Conservation (phyloP, 1,140 invertebrate genomes). For the Drosophila willistoni region DNA sequence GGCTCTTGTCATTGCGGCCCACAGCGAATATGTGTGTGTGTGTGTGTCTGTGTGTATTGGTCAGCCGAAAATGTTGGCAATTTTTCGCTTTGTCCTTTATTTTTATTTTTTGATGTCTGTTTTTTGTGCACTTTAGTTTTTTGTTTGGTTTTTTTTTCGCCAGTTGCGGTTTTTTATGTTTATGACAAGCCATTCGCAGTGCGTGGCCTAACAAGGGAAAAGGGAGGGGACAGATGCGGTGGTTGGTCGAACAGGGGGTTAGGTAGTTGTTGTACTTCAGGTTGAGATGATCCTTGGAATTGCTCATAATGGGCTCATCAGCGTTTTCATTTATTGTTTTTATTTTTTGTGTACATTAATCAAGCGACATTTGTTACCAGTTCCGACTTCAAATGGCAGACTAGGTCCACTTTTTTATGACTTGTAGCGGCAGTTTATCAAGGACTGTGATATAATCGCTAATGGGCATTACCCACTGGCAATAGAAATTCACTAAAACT, state of each 20-base stretch:
- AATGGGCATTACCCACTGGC: neutral
- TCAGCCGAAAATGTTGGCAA: conserved; percentile 66
- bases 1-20: conserved; percentile 49
- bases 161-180: conserved; percentile 62
- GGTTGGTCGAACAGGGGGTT: conserved; percentile 24
- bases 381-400: neutral
- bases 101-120: conserved; percentile 48
- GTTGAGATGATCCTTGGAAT: conserved; percentile 44
- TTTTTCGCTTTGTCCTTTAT: conserved; percentile 57
- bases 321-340: conserved; percentile 61
- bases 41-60: conserved; percentile 40
- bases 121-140: conserved; percentile 66
- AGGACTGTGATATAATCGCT: neutral
- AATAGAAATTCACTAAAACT: conserved; percentile 1
- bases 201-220: conserved; percentile 19
- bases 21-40: neutral
- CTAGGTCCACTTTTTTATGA: conserved; percentile 33
- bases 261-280: conserved; percentile 24
- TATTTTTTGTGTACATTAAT: conserved; percentile 71
- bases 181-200: conserved; percentile 54
- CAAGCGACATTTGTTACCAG: conserved; percentile 58
- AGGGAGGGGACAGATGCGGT: conserved; percentile 27
- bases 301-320: conserved; percentile 76
- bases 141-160: conserved; percentile 61
- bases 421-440: conserved; percentile 40